A percentile compares a stretch with the other conserved stretches of the same genome.
phyloP scores from a whole-genome alignment of 2,888 invertebrate species.

The Thelaira solivaga region DNA sequence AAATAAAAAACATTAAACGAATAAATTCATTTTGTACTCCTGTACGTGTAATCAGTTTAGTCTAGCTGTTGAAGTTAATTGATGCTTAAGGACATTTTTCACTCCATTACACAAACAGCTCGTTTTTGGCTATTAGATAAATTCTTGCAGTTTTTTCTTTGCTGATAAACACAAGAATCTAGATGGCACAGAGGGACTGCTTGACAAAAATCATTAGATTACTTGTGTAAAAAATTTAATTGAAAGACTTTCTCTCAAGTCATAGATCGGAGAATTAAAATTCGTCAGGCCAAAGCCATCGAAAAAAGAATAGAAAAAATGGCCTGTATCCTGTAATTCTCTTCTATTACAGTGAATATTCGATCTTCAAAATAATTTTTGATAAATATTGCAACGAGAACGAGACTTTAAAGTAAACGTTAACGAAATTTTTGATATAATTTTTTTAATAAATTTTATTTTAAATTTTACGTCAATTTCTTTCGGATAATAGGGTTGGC shows the following conservation, averaged over 20 bases:
- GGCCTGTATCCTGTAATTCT: no score
- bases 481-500: no score
- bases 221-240: not conserved
- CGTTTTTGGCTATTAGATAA: not conserved
- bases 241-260: not conserved
- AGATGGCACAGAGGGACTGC: not conserved
- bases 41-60: slow-evolving; percentile 32
- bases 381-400: no score
- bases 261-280: no score
- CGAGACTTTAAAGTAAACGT: no score
- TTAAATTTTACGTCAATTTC: no score
- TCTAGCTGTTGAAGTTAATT: slow-evolving; percentile 67
- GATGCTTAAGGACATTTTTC: slow-evolving; percentile 75
- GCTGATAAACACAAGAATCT: slow-evolving; percentile 7
- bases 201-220: slow-evolving; percentile 4
- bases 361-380: no score
- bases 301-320: no score
- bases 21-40: not conserved
- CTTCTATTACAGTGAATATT: no score
- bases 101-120: slow-evolving; percentile 70
- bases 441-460: no score
- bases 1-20: not conserved
- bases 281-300: no score
- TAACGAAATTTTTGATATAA: no score
- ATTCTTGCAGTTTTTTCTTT: not conserved